phyloP scores from a whole-genome alignment of 1,140 invertebrate genomes.

The Melitaea cinxia region DNA sequence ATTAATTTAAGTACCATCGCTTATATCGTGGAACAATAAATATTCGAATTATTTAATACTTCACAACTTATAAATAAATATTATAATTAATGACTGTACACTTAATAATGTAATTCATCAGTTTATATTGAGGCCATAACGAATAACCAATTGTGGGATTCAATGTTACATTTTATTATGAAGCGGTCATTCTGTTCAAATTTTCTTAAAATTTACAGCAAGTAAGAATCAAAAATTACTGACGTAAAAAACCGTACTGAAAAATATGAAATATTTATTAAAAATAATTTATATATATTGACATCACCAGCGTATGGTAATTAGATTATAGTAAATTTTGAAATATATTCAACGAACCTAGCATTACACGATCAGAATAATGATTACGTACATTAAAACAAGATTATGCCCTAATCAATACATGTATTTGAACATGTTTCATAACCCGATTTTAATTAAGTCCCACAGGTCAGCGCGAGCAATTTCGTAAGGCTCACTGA shows the following conservation, averaged over 20 bases:
- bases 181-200: no score
- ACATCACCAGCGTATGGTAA: constrained; percentile 24
- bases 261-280: background rate
- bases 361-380: constrained; percentile 41
- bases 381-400: constrained; percentile 64
- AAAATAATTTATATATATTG: constrained; percentile 8
- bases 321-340: constrained; percentile 34
- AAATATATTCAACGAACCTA: constrained; percentile 29
- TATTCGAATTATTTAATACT: constrained; percentile 11
- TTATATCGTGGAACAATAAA: constrained; percentile 6
- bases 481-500: constrained; percentile 53
- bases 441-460: constrained; percentile 67
- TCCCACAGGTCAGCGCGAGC: constrained; percentile 40
- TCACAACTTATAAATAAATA: background rate
- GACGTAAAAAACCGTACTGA: background rate
- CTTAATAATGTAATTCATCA: background rate
- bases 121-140: background rate
- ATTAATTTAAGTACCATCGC: constrained; percentile 14
- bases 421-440: constrained; percentile 58
- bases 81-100: background rate
- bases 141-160: background rate
- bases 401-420: constrained; percentile 65
- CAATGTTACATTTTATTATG: no score
- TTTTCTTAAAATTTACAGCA: no score
- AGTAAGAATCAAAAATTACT: no score